Evolutionary conservation across 1,140 invertebrate genomes (phyloP), one percentile per base, ranked within the genome.

Genomic region (Bombus waltoni): DNA sequence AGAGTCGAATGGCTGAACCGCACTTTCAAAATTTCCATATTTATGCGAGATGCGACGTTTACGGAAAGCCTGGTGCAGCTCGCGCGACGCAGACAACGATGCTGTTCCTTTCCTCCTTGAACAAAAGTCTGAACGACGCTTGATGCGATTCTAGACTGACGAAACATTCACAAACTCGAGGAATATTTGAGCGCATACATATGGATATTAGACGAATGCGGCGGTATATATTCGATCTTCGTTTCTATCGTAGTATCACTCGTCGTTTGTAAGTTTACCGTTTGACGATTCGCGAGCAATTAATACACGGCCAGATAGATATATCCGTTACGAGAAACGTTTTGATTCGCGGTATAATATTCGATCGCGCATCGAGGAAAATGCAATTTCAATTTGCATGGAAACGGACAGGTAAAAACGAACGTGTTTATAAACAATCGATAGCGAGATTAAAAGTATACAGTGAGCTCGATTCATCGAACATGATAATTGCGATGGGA

Each of bases 391-490:
- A 25, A 81, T 85, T 85, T 85, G 65, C 75, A 80, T 72, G 40
- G 53, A 72, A 62, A 80, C 68, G 47, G 47, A n/a, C 66, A 15
- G 11, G 3, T 57, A 38, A 71, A 77, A 65, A 72, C 32, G 32
- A 25, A 38, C 53, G 66, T 42, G 79, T 44, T 84, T 79, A 79
- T 57, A 47, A 80, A 72, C 53, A 53, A 79, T 79, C 83, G 40
- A 47, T 70, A 25, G 13, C 53, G 28, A 44, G 53, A 84, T 84
- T 59, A 78, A 84, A 84, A 84, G 75, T 84, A 78, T 71, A 84
- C 74, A 59, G 57, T 9, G 47, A 6, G 25, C 53, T 25, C 47
- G 13, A 77, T 77, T 57, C 44, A 59, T 76, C 44, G 75, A 70
- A 66, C 65, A 38, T 44, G 59, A 57, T 83, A 84, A 72, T 84